Evolutionary conservation across 2,797 vertebrate genomes (phyloP), one percentile per base, ranked within the genome.

Genomic region (Sebastes steindachneri): DNA sequence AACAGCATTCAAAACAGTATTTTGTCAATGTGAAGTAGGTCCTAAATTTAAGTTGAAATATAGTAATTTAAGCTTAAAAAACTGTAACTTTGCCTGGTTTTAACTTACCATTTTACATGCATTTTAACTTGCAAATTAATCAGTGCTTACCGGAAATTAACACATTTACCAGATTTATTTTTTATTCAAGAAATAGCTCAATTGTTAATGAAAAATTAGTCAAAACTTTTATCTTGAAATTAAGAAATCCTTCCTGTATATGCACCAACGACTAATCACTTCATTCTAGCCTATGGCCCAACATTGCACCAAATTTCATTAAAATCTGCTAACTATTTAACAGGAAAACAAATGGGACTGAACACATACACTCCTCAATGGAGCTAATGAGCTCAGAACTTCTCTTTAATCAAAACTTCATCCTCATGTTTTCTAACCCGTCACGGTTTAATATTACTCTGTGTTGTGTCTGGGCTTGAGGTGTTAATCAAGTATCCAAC

Each of bases 401-500:
- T 35, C 51, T 60, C 57, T 60, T 72, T 51, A 31, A 63, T 69
- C 31, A 57, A n/a, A 67, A 77, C 45, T 64, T 68, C 9, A 19
- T 59, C 5, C 25, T 66, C 5, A 15, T 68, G 33, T 83, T 73
- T 69, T 9, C 14, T 11, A 23, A 29, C 48, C 7, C 48, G 21
- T 53, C 14, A 3, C 55, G 12, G 35, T 73, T 68, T 53, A 21
- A 59, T 55, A 28, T 75, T 59, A 45, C n/a, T 51, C 1, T 1
- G 10, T 60, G 35, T 78, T 74, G 63, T 71, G 68, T 75, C 60
- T 51, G 6, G 9, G 10, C 63, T 69, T 64, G 28, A 69, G 51
- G 48, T 75, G 62, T 74, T 73, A 53, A 80, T 81, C 63, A 68
- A 53, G n/a, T 54, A 21, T 73, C 54, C 31, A 60, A 74, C 58